A percentile compares a stretch with the other conserved stretches of the same genome.
These are phyloP conservation scores for Sabatieria punctata DNA, from an alignment of 2,888 invertebrate genomes.

Conservation along the genomic window DNA sequence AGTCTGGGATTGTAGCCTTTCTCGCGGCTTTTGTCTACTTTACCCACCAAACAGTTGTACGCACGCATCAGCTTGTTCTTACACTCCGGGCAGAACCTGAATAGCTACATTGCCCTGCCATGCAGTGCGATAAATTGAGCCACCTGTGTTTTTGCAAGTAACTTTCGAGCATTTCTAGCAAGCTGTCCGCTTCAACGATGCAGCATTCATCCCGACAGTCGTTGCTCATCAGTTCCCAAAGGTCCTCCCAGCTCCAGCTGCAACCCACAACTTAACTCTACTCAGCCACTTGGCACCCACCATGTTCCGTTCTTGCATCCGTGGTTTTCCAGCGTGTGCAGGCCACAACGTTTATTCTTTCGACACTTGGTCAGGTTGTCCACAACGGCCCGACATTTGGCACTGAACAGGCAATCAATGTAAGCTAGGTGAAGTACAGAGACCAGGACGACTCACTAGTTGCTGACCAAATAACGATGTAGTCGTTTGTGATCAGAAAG, in stretches of 20 bases:
- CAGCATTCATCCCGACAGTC: slow-evolving; percentile 46
- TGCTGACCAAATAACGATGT: slow-evolving; percentile 65
- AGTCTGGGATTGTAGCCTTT: slow-evolving; percentile 56
- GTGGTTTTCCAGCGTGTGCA: slow-evolving; percentile 68
- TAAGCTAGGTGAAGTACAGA: no score
- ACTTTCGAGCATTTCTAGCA: slow-evolving; percentile 67
- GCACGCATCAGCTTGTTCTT: slow-evolving; percentile 72
- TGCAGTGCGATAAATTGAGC: slow-evolving; percentile 6
- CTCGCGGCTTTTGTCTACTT: slow-evolving; percentile 56
- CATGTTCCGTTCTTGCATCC: slow-evolving; percentile 37
- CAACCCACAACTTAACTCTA: no score
- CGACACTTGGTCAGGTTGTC: slow-evolving; percentile 50
- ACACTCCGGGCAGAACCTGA: slow-evolving; percentile 70
- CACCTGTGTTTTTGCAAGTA: slow-evolving; percentile 73
- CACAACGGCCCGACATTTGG: slow-evolving; percentile 27
- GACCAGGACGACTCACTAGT: slow-evolving; percentile 47
- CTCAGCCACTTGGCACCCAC: no score
- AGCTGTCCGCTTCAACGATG: slow-evolving; percentile 62
- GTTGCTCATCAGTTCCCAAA: slow-evolving; percentile 42
- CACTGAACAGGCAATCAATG: slow-evolving; percentile 17
- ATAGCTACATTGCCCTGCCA: slow-evolving; percentile 5
- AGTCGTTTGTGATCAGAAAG: slow-evolving; percentile 59
- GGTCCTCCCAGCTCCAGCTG: slow-evolving; percentile 31
- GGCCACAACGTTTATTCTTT: slow-evolving; percentile 67
- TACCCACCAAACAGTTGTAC: slow-evolving; percentile 60